Conservation (phyloP, 2,113 vertebrate genomes). For the Megalops atlanticus region DNA sequence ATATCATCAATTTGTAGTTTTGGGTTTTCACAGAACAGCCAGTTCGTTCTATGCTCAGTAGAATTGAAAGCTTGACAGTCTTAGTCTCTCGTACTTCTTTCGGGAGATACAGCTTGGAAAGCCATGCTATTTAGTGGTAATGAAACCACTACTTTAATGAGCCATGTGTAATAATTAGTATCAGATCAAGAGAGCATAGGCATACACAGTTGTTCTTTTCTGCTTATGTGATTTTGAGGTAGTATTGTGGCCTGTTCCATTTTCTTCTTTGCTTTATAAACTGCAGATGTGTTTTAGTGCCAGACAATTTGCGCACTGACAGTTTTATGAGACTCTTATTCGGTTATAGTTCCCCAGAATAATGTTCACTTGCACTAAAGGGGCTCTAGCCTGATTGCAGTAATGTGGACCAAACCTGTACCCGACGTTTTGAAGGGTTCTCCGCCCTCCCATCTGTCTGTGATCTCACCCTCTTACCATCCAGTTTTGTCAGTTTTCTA, state of each 20-base stretch:
- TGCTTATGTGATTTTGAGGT: neutral
- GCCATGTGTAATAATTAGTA: neutral
- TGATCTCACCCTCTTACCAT: neutral
- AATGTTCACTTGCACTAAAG: conserved; percentile 4
- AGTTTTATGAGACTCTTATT: neutral
- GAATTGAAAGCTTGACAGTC: neutral
- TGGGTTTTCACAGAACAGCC: conserved; percentile 19
- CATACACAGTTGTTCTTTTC: neutral
- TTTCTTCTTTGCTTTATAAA: neutral
- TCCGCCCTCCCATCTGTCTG: neutral
- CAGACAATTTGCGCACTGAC: neutral
- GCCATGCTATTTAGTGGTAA: neutral
- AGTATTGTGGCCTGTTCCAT: neutral
- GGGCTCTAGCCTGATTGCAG: neutral
- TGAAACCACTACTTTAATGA: neutral
- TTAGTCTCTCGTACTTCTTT: neutral
- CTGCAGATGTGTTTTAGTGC: neutral
- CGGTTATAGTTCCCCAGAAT: neutral
- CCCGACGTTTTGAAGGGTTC: neutral
- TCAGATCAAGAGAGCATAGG: neutral
- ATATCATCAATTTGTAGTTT: neutral
- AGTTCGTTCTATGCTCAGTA: conserved; percentile 9
- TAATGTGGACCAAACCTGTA: conserved; percentile 13
- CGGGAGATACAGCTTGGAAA: neutral
- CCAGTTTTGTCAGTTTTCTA: neutral